Evolutionary conservation across 1,140 invertebrate species (phyloP), one percentile per base, ranked within the genome.

Genomic region (Triops longicaudatus): DNA sequence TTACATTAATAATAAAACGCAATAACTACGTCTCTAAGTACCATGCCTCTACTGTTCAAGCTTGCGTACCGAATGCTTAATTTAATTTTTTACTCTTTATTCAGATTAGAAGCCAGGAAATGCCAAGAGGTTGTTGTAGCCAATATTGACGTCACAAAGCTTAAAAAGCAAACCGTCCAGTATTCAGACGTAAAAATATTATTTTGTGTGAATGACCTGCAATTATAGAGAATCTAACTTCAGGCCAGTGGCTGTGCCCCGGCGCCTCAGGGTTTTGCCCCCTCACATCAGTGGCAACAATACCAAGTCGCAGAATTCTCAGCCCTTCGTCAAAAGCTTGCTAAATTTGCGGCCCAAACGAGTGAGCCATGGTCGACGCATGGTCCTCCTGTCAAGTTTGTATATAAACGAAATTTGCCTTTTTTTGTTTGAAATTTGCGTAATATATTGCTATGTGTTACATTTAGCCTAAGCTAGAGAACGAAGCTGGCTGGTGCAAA

Each of bases 51-150:
- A 37, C 7, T 37, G 31, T 37, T 37, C 7, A 2, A 37, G 31
- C 31, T 7, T 7, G 7, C 7, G 7, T 63, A 14, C 10, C 0
- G 10, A n/a, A 0, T 63, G 0, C 3, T n/a, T 63, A 63, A 37
- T 37, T 37, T 10, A 17, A 14, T n/a, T 63, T 63, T 14, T 63
- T 63, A 0, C 0, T 63, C 5, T 77, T 77, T 22, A 22, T 83
- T 22, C 76, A 88, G 87, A 78, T 81, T 87, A 78, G 88, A 89
- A 82, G 86, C 87, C n/a, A 82, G 83, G 79, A 81, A 83, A 73
- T 88, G 86, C 79, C 84, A 87, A 0, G 83, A 86, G 73, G 82
- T 88, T 42, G 86, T 88, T 0, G 87, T 87, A 17, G 86, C 86
- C 9, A 82, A 85, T 42, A 83, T 88, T 44, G 85, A 87, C 79